Evolutionary conservation across 2,113 vertebrate genomes (phyloP).

Genomic region (Aspidoscelis tigris): DNA sequence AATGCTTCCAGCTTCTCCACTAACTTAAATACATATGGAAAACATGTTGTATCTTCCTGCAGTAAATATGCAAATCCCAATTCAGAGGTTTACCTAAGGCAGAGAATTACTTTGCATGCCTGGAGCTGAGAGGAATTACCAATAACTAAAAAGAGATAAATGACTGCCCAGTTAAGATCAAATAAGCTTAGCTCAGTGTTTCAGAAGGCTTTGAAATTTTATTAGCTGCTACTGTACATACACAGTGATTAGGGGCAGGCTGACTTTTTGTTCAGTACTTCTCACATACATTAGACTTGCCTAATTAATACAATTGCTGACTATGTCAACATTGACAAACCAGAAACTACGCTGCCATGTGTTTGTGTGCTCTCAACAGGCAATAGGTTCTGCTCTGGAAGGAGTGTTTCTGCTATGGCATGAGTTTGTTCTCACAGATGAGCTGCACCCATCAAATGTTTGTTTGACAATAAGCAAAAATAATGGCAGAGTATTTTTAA

Average conservation of each 20-base stretch:
- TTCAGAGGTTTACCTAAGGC: slow-evolving; percentile 9
- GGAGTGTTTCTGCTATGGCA: neutral
- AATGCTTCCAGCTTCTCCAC: neutral
- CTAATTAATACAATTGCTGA: slow-evolving; percentile 35
- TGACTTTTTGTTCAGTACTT: slow-evolving; percentile 19
- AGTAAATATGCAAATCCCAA: neutral
- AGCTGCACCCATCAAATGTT: neutral
- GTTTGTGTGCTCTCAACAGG: neutral
- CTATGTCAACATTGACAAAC: neutral
- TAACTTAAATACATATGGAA: neutral
- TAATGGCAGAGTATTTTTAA: neutral
- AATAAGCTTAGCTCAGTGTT: slow-evolving; percentile 33
- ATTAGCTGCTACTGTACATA: slow-evolving; percentile 25
- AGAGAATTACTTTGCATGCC: slow-evolving; percentile 5
- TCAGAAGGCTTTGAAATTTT: slow-evolving; percentile 36
- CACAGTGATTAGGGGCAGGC: slow-evolving; percentile 26
- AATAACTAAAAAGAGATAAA: slow-evolving; percentile 34
- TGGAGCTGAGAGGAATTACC: slow-evolving; percentile 19
- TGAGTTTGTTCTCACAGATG: neutral
- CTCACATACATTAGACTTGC: slow-evolving; percentile 30
- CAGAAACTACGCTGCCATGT: slow-evolving; percentile 4
- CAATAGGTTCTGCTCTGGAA: neutral
- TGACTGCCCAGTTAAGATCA: slow-evolving; percentile 28
- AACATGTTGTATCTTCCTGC: neutral
- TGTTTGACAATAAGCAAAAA: no score